Evolutionary conservation across 2,888 invertebrate species (phyloP), one percentile per base, ranked within the genome.

Genomic region (Troides aeacus): DNA sequence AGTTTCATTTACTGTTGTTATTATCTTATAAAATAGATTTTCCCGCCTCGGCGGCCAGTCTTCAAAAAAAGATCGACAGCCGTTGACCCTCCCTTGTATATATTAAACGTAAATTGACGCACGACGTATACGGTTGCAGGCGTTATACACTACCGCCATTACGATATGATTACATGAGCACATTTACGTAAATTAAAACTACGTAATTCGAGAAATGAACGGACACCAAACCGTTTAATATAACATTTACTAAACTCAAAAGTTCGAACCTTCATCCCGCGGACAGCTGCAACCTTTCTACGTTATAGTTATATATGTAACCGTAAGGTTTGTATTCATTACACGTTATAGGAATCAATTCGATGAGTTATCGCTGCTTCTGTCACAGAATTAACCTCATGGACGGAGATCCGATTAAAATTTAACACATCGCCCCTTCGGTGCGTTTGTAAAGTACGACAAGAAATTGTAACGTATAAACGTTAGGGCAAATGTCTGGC

Each of bases 351-450:
- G 66, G 62, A 70, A 64, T 66, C 60, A 65, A 59, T 71, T 68
- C 58, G 67, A 62, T 63, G 58, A 23, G 66, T 66, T 68, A 61
- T 66, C 56, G 64, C 58, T 69, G 66, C 64, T 62, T 64, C 69
- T 68, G 72, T 64, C 70, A 60, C 72, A 67, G 59, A 70, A 73
- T 70, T 74, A 82, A 84, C 82, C 81, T 84, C 84, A 83, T 89
- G 89, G 89, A 89, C 89, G 89, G 89, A 89, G 83, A 85, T 81
- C 79, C 81, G 74, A 76, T 80, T 81, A 78, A 78, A 75, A 71
- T 77, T 75, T 75, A 71, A 74, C 73, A 72, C 74, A 75, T 74
- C 69, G 72, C 73, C 74, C 75, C 70, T 66, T 69, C 66, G 66
- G n/a, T 72, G 66, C 69, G 64, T 66, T 64, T 71, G 71, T 62